Base-by-base conservation (phyloP, 2,888 invertebrate species). In the Teinopalpus imperialis region DNA sequence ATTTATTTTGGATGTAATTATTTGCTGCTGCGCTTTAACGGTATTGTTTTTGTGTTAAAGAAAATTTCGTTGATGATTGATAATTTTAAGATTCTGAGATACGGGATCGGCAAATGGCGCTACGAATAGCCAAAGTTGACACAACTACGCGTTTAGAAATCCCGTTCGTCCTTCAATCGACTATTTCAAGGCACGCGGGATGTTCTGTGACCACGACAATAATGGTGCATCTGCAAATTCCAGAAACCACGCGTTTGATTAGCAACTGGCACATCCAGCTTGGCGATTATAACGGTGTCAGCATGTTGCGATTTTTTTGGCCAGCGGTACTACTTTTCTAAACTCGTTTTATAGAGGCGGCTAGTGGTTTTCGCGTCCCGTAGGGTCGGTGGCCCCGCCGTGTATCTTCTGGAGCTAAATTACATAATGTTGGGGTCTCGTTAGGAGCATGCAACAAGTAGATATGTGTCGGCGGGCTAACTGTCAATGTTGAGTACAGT, bases 221-320 rank as follows among this genome's bases (percentile, higher is more conserved):
- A 76, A 68, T 86, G 78, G 80, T 85, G 85, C 81, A 82, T 83
- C 77, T 65, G 72, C 69, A 70, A 76, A 77, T 75, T 76, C 74
- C 69, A 71, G 73, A 73, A 71, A 78, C 66, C 71, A 69, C 74
- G 79, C 81, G 70, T 78, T 69, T 34, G 77, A 73, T 76, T 79
- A 81, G 78, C 86, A 89, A 85, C 80, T 86, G 80, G 88, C 82
- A 81, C 89, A 86, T 86, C 88, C 89, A 86, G 82, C 83, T 82
- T 85, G 89, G 88, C 89, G 86, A 86, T 82, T 85, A 85, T 89
- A 89, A 89, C 89, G 89, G 89, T 89, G 89, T 87, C 89, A 88
- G 86, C 89, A 88, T 89, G 88, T 89, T 87, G 89, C 87, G 87
- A 89, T 89, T 89, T 89, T 89, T 88, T 89, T 89, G 89, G 89